phyloP scores from a whole-genome alignment of 2,113 vertebrate genomes.

The Noturus placidus region DNA sequence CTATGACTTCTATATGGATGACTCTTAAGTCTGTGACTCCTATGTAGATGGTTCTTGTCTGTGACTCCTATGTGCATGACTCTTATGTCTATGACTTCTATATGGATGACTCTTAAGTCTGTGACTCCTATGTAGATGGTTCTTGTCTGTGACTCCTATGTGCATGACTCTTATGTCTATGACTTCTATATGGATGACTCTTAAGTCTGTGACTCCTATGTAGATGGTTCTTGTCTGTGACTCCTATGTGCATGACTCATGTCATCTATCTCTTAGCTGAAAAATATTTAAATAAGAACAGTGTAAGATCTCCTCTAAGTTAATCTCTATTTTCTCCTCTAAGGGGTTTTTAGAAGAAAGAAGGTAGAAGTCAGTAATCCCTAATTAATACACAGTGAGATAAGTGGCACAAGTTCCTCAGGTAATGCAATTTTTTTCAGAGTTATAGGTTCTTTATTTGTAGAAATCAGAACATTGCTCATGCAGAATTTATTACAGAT shows the following conservation, averaged over 20 bases:
- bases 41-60: background rate
- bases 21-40: background rate
- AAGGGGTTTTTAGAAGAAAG: constrained; percentile 4
- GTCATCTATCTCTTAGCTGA: background rate
- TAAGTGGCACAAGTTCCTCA: background rate
- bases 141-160: background rate
- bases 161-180: background rate
- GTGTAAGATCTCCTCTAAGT: background rate
- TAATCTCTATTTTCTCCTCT: background rate
- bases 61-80: background rate
- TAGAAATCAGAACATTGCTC: background rate
- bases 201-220: background rate
- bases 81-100: background rate
- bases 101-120: background rate
- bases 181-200: background rate
- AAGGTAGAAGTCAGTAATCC: background rate
- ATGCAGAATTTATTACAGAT: background rate
- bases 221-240: background rate
- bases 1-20: background rate
- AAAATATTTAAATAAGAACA: background rate
- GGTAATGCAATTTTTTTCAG: background rate
- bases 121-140: background rate
- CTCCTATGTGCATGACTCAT: background rate
- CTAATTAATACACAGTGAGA: background rate
- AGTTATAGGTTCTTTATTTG: constrained; percentile 6